Evolutionary conservation across 2,888 invertebrate genomes (phyloP), one percentile per base, ranked within the genome.

Genomic region (Drosophila histrio): DNA sequence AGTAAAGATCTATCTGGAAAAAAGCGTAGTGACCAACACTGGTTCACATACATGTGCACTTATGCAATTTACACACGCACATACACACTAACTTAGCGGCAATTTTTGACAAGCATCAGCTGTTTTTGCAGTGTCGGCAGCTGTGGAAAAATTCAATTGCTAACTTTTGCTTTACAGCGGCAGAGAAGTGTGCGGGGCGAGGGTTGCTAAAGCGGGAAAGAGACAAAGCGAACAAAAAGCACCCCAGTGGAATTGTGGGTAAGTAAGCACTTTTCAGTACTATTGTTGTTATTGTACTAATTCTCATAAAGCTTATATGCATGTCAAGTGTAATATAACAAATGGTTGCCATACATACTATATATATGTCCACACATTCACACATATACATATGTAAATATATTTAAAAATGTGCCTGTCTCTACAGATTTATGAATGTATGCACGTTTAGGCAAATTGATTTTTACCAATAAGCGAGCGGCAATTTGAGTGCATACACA

Each of bases 71-170:
- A n/a, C 24, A 44, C 17, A 15, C 17, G 15, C 26, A 28, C 49
- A 41, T 39, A 39, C 44, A 60, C 28, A 65, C 28, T 38, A 52
- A 54, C 13, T 28, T 22, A 68, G 52, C 62, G 53, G 65, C 74
- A 63, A 44, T 43, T 80, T 86, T 80, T 86, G 84, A 77, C 72
- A 68, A 70, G 50, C 72, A 80, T 82, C 87, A 82, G 82, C 82
- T 82, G 82, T 82, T 87, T 60, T 70, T 50, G 49, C 63, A 58
- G 44, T 60, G 60, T 46, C 58, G 30, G 44, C 28, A 39, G 34
- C 62, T 75, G 49, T 78, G 87, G 82, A 82, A 86, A 84, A 77
- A 86, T 80, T 84, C 87, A 50, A 70, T 63, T 77, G 36, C 65
- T 22, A 75, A 63, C 32, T 47, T 49, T 15, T 15, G 17, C 26